These are phyloP conservation scores for Ephydatia muelleri DNA, from an alignment of 37 sponge, comb jelly and placozoan genomes.

Conservation along the genomic window DNA sequence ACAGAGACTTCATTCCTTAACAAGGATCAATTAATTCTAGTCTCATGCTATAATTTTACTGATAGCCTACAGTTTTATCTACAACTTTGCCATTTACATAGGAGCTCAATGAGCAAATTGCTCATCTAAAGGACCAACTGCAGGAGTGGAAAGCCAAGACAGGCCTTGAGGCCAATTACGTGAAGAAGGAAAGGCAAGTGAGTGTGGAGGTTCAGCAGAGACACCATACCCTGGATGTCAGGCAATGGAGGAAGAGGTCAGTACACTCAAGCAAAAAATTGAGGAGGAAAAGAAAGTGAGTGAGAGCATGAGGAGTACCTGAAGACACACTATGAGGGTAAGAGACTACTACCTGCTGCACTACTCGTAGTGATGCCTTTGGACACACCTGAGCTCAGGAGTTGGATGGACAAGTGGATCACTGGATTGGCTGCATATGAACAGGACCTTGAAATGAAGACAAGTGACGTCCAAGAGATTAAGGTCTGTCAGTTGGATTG, in stretches of 20 bases:
- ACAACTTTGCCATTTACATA: slow-evolving; percentile 17
- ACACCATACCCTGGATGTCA: slow-evolving; percentile 27
- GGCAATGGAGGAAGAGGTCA: slow-evolving; percentile 49
- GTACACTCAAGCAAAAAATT: slow-evolving; percentile 58
- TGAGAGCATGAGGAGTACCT: slow-evolving; percentile 60
- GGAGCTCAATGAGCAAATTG: slow-evolving; percentile 85
- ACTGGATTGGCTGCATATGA: slow-evolving; percentile 95
- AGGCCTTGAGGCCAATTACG: slow-evolving; percentile 61
- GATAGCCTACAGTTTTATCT: too few relatives aligned
- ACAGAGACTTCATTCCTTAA: too few relatives aligned
- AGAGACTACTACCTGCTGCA: background rate
- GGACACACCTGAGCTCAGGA: slow-evolving; percentile 40
- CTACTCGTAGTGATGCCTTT: background rate
- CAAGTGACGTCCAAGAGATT: slow-evolving; percentile 61
- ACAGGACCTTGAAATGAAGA: slow-evolving; percentile 78
- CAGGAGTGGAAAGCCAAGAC: slow-evolving; percentile 81
- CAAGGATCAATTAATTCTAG: too few relatives aligned
- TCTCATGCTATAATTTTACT: too few relatives aligned
- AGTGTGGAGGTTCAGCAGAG: slow-evolving; percentile 63
- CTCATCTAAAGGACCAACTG: slow-evolving; percentile 91
- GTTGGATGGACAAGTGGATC: slow-evolving; percentile 80
- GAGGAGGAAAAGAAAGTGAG: slow-evolving; percentile 82
- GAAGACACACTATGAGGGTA: slow-evolving; percentile 54
- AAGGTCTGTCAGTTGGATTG: slow-evolving; percentile 56
- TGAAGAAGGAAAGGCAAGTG: slow-evolving; percentile 82